Evolutionary conservation across 2,797 vertebrate genomes (phyloP), one percentile per base, ranked within the genome.

Genomic region (Aldrovandia affinis): DNA sequence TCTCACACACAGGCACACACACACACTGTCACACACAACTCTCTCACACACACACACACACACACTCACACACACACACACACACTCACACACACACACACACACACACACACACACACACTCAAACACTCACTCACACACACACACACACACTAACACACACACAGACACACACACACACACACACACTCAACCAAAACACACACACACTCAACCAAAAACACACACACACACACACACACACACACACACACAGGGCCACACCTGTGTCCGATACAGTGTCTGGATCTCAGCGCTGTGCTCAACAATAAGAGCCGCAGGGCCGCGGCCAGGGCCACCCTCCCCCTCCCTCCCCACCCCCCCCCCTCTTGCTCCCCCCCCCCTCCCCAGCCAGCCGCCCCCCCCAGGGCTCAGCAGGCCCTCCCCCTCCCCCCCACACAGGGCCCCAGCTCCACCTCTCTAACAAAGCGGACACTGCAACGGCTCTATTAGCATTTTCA

Each of bases 351-450:
- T 42, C 20, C 22, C 36, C 25, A 59, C 10, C 30, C 81, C 50
- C n/a, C 42, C 55, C 18, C 2, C 12, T 8, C 10, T 33, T 75
- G 18, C 65, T 3, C 39, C 39, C 20, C 42, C 25, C 30, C 5
- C 12, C 36, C 50, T 25, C 6, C 28, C 50, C 79, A 0, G 70
- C 54, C 30, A 2, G 52, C n/a, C 78, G 0, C 87, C 86, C 92
- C 90, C 88, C 89, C 86, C 85, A 93, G 93, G 94, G 93, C 95
- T 95, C 95, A n/a, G n/a, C n/a, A n/a, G 94, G 93, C 94, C 91
- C 94, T 90, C 93, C 52, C 84, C 88, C 91, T 87, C 83, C 91
- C 89, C 90, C 90, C 55, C 55, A 18, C 30, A 30, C 81, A 82
- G 33, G 91, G 87, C 86, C 91, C 86, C 87, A 90, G 92, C n/a